These are phyloP conservation scores for Cyclina sinensis DNA, from an alignment of 1,140 invertebrate species.

Conservation along the genomic window DNA sequence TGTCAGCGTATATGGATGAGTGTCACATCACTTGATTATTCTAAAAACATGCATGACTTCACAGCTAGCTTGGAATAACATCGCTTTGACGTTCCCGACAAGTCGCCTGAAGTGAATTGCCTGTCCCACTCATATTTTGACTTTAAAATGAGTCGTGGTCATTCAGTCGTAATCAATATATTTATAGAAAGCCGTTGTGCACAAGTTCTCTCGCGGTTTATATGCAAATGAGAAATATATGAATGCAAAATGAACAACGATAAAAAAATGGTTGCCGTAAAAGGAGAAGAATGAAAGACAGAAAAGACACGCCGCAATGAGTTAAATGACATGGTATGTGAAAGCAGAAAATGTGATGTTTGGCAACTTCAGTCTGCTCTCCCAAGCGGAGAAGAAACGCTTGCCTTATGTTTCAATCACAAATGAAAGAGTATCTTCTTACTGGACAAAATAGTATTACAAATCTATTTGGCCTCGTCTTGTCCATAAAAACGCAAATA, in stretches of 20 bases:
- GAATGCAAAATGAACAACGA: not conserved
- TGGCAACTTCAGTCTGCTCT: not conserved
- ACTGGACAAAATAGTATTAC: no score
- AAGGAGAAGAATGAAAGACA: not conserved
- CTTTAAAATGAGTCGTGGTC: slow-evolving; percentile 15
- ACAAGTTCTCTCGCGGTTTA: slow-evolving; percentile 15
- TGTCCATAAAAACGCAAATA: no score
- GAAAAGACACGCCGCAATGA: no score
- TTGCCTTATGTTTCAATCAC: no score
- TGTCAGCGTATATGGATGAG: not conserved
- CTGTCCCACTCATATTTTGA: slow-evolving; percentile 4
- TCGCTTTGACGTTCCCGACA: not conserved
- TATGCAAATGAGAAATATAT: slow-evolving; percentile 43
- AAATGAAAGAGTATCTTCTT: no score
- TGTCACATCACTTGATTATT: not conserved
- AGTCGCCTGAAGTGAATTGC: not conserved
- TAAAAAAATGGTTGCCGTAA: not conserved
- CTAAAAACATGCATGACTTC: not conserved
- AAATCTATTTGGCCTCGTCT: no score
- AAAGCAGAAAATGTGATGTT: not conserved
- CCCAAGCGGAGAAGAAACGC: no score
- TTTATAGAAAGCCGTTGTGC: not conserved
- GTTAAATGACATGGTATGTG: not conserved
- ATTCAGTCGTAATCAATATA: slow-evolving; percentile 33
- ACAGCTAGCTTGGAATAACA: slow-evolving; percentile 6